Percentiles rank a stretch among this genome's conserved stretches.
Evolutionary conservation across 2,888 invertebrate species (phyloP).

Genomic region (Idaea biselata): DNA sequence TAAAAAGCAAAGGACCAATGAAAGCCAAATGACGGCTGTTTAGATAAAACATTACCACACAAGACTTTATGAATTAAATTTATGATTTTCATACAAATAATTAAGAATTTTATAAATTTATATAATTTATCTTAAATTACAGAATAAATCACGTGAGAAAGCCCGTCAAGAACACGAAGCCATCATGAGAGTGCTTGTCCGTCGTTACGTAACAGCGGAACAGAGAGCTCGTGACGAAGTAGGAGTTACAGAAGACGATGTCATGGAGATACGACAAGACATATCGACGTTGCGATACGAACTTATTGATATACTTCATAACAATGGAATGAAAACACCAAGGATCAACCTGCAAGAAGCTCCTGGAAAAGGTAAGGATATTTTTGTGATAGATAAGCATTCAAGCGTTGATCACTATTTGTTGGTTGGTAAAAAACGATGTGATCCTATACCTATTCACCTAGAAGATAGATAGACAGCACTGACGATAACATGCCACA

Average conservation of each 20-base stretch:
- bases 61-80: too few relatives aligned
- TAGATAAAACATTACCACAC: too few relatives aligned
- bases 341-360: constrained; percentile 84
- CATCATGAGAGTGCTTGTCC: constrained; percentile 92
- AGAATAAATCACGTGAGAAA: constrained; percentile 88
- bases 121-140: constrained; percentile 7
- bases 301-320: constrained; percentile 92
- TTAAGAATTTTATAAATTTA: background rate
- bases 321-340: constrained; percentile 93
- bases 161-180: constrained; percentile 87
- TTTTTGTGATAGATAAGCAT: background rate
- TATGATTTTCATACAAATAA: too few relatives aligned
- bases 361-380: constrained; percentile 64
- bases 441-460: too few relatives aligned
- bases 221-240: constrained; percentile 94
- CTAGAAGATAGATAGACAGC: background rate
- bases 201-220: constrained; percentile 94
- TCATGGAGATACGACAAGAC: constrained; percentile 98
- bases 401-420: too few relatives aligned
- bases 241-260: constrained; percentile 97
- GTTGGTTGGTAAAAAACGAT: too few relatives aligned
- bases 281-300: constrained; percentile 97
- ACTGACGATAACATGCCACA: too few relatives aligned
- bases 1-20: too few relatives aligned
- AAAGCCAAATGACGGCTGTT: too few relatives aligned